Evolutionary conservation across 2,888 invertebrate species (phyloP), one percentile per base, ranked within the genome.

Genomic region (Cephonodes hylas): DNA sequence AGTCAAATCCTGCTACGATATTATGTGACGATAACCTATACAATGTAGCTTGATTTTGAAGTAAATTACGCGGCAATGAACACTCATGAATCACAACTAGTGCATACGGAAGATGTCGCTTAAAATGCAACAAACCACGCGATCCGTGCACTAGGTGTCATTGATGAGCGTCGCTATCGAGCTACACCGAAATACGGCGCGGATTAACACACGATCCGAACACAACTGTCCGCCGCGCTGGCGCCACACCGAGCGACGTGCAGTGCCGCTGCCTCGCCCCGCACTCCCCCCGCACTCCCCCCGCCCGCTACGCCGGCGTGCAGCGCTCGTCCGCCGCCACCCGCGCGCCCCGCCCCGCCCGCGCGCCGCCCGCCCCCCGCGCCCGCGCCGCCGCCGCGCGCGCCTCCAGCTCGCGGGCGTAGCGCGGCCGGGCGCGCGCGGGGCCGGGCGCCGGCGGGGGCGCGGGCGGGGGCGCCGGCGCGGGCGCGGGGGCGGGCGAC

Each of bases 381-480:
- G n/a, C n/a, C n/a, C n/a, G n/a, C n/a, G n/a, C n/a, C n/a, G n/a
- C n/a, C n/a, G n/a, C n/a, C n/a, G n/a, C n/a, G n/a, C n/a, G n/a
- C n/a, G n/a, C n/a, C n/a, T n/a, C n/a, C n/a, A n/a, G n/a, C n/a
- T n/a, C n/a, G n/a, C n/a, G n/a, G n/a, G n/a, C n/a, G n/a, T n/a
- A n/a, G n/a, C n/a, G n/a, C n/a, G n/a, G n/a, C n/a, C n/a, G 22
- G 18, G 42, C 38, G 59, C 61, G 64, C 63, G 62, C 53, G 63
- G 62, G 58, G 31, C 62, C 63, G 71, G 63, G 66, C n/a, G n/a
- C n/a, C n/a, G n/a, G n/a, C n/a, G n/a, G n/a, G n/a, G n/a, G n/a
- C n/a, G n/a, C n/a, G n/a, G n/a, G n/a, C n/a, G n/a, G n/a, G n/a
- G n/a, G n/a, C n/a, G n/a, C n/a, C n/a, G n/a, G n/a, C n/a, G n/a